Base-by-base conservation (phyloP, 2,888 invertebrate genomes). In the Patella caerulea region DNA sequence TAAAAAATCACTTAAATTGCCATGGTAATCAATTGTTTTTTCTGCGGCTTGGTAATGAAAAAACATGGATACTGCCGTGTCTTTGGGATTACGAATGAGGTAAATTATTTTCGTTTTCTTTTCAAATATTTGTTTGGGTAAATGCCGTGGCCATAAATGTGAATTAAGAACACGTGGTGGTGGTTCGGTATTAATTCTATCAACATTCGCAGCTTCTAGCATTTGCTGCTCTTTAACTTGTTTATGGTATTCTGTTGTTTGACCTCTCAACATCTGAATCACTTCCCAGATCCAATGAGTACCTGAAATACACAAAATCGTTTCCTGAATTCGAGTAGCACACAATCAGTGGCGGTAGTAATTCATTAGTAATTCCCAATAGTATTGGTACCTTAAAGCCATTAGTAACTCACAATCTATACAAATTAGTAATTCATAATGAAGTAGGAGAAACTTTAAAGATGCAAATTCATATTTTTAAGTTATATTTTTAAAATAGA, bases 281-380 rank as follows among this genome's bases (percentile, higher is more conserved):
- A 83, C 73, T 52, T 83, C 82, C 79, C 81, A 83, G 3, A 79
- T 11, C 83, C 83, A 83, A 70, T 83, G 82, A 24, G 82, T 82
- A 55, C 83, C 82, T 83, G 71, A 45, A 73, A 59, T 59, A 59
- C 7, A 34, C 34, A 34, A 34, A 3, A 34, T 34, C 34, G 34
- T 34, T 34, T 34, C 34, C 4, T 34, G 34, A 34, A 5, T 34
- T 34, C 34, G 34, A 34, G 0, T 34, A 34, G 34, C 34, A 0
- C 34, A 34, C 34, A 34, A 34, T 34, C 34, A 3, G 34, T 3
- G 34, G 34, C 4, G n/a, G n/a, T n/a, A 34, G 34, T 34, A 34
- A 34, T 3, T 34, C 34, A 34, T 34, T 34, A 34, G 34, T 34
- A 34, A 34, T 34, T 34, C 34, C 2, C 34, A 34, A 34, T 34